Evolutionary conservation across 2,797 vertebrate genomes (phyloP).

Genomic region (Mus minutoides): DNA sequence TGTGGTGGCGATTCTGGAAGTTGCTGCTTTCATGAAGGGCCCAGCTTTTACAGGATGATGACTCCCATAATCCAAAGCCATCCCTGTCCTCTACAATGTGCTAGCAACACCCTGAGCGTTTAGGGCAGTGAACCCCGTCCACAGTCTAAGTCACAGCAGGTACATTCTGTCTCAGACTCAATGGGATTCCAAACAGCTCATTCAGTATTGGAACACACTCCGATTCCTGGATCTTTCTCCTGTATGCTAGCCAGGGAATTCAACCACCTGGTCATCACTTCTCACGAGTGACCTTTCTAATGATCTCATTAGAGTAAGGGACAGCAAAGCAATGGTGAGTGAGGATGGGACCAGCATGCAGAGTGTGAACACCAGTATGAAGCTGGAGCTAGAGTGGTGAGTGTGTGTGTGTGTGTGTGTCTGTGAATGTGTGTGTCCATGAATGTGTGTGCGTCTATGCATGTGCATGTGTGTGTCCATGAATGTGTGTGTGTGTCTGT

Average conservation of each 20-base stretch:
- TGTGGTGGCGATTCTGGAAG: not conserved
- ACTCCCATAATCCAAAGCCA: not conserved
- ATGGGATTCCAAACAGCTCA: not conserved
- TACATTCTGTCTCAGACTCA: not conserved
- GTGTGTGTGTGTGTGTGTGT: not conserved
- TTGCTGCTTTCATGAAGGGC: not conserved
- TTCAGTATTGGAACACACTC: not conserved
- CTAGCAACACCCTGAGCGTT: not conserved
- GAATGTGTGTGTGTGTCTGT: no score
- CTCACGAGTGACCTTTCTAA: not conserved
- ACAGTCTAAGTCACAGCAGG: no score
- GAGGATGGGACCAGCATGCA: no score
- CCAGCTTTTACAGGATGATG: not conserved
- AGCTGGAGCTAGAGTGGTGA: not conserved
- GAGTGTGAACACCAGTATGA: not conserved
- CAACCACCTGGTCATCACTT: no score
- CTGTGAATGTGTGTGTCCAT: not conserved
- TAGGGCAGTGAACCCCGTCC: not conserved
- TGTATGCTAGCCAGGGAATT: not conserved
- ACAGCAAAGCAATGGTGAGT: not conserved
- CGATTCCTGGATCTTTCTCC: not conserved
- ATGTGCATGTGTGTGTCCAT: not conserved
- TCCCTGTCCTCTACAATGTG: not conserved
- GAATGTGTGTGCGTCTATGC: accelerated
- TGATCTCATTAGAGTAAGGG: not conserved